Percentiles rank a stretch among this genome's conserved stretches.
phyloP scores from a whole-genome alignment of 1,140 invertebrate species.

The Orchestia grillus region DNA sequence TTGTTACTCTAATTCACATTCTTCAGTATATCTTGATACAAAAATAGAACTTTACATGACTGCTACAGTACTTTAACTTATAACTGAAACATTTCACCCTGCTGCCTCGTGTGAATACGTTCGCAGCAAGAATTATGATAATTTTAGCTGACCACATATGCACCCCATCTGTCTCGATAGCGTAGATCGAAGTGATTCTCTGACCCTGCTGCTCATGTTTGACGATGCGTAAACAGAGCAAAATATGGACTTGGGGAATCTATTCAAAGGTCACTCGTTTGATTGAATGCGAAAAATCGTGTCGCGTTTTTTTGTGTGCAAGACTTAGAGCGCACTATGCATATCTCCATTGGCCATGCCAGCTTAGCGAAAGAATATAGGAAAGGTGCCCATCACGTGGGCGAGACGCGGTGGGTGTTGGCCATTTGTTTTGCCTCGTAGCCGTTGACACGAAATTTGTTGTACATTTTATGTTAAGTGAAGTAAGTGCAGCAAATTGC shows the following conservation, averaged over 20 bases:
- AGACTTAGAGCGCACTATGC: neutral
- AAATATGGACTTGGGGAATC: neutral
- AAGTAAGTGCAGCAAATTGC: neutral
- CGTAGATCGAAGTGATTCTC: neutral
- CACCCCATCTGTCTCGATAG: neutral
- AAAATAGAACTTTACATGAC: neutral
- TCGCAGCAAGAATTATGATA: neutral
- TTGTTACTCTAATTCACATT: neutral
- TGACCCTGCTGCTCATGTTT: neutral
- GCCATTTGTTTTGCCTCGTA: neutral
- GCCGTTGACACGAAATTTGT: neutral
- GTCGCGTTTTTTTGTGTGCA: neutral
- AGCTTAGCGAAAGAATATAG: neutral
- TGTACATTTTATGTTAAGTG: neutral
- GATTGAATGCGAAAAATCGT: neutral
- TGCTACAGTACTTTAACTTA: neutral
- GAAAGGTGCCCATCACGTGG: neutral
- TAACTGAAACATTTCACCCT: neutral
- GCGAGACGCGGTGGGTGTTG: neutral
- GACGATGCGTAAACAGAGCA: neutral
- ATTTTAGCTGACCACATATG: neutral
- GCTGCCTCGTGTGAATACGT: neutral
- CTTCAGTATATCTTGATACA: neutral
- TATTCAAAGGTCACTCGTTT: neutral
- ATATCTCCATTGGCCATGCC: neutral